These are phyloP conservation scores for Ornithoptera alexandrae DNA, from an alignment of 2,888 invertebrate species.

Conservation along the genomic window DNA sequence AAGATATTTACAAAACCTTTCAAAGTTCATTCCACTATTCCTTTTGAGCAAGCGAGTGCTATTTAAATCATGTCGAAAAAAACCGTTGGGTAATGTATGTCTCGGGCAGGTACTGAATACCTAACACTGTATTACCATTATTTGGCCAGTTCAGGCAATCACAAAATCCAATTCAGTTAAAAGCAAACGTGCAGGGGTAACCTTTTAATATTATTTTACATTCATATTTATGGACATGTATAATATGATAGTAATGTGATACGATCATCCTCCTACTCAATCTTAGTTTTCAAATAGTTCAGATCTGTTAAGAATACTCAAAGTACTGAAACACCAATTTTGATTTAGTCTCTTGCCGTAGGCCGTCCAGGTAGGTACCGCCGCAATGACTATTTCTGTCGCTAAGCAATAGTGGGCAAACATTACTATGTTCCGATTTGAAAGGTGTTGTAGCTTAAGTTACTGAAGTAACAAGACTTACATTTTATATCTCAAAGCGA, in stretches of 20 bases:
- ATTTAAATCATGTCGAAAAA: slow-evolving; percentile 3
- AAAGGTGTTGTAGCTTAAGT: too few species aligned
- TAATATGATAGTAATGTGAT: slow-evolving; percentile 10
- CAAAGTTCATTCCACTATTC: not conserved
- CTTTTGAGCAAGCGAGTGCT: not conserved
- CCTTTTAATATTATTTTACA: slow-evolving; percentile 27
- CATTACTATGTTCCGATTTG: too few species aligned
- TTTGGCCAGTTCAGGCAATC: slow-evolving; percentile 29
- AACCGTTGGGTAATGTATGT: not conserved
- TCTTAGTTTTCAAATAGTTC: slow-evolving; percentile 10
- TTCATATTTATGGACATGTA: slow-evolving; percentile 26
- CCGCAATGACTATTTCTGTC: too few species aligned
- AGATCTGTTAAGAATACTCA: not conserved
- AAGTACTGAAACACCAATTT: not conserved
- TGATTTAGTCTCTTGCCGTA: not conserved
- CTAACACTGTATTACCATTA: slow-evolving; percentile 25
- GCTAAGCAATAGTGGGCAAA: too few species aligned
- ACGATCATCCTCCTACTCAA: slow-evolving; percentile 10
- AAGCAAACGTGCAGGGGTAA: slow-evolving; percentile 24
- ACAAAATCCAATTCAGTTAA: slow-evolving; percentile 29
- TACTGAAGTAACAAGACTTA: too few species aligned
- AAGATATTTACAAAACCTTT: not conserved
- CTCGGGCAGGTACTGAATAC: not conserved
- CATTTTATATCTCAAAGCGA: too few species aligned
- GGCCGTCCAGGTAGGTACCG: too few species aligned